phyloP scores from a whole-genome alignment of 2,888 invertebrate species.

The Drosophila multiciliata region DNA sequence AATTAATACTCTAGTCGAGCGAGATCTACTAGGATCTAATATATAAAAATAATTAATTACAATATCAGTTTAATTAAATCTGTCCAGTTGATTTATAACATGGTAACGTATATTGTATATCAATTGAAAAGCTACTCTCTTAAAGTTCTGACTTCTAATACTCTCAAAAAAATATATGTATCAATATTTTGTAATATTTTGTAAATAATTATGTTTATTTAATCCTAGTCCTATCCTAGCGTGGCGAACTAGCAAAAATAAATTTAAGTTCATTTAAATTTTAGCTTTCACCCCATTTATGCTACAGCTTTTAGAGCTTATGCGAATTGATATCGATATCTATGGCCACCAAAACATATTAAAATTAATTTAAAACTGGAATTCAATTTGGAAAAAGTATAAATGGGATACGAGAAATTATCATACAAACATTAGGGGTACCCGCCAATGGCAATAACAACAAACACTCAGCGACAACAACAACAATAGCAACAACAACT shows the following conservation, averaged over 20 bases:
- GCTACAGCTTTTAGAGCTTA: conserved; percentile 3
- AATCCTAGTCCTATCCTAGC: neutral
- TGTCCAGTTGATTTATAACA: neutral
- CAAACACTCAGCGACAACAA: conserved; percentile 6
- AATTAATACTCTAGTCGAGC: neutral
- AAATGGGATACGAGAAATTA: conserved; percentile 45
- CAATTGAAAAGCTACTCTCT: neutral
- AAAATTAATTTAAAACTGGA: conserved; percentile 57
- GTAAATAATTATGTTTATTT: neutral
- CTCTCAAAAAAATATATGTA: neutral
- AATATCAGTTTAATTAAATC: neutral
- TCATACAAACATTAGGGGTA: conserved; percentile 52
- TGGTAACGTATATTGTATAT: neutral
- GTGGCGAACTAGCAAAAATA: neutral
- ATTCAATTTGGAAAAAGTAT: conserved; percentile 51
- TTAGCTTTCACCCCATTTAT: neutral
- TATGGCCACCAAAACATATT: conserved; percentile 20
- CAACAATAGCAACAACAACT: conserved; percentile 39
- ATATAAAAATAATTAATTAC: too few relatives aligned
- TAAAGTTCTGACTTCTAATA: neutral
- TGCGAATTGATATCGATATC: conserved; percentile 17
- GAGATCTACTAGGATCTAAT: neutral
- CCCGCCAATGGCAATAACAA: conserved; percentile 24
- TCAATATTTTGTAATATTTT: neutral
- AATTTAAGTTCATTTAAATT: neutral